These are phyloP conservation scores for Cryptus armator DNA, from an alignment of 2,888 invertebrate genomes.

Conservation along the genomic window DNA sequence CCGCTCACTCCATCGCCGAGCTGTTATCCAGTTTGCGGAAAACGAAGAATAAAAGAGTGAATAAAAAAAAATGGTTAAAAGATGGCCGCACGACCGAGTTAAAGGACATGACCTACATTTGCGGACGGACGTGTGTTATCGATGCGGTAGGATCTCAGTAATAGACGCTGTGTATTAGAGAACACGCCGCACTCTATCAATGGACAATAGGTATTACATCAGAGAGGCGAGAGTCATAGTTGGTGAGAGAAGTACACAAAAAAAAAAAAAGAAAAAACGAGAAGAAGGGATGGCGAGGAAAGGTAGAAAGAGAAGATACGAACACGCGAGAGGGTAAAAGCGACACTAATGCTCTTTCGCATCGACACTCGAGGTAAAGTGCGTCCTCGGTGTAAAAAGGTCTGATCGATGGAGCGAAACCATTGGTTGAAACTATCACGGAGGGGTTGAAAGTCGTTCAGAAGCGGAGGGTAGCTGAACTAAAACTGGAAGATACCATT, in stretches of 20 bases:
- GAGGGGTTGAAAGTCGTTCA: conserved; percentile 63
- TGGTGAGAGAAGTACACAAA: conserved; percentile 34
- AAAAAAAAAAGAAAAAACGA: conserved; percentile 53
- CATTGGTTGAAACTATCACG: conserved; percentile 76
- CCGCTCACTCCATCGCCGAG: background rate
- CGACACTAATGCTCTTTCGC: conserved; percentile 83
- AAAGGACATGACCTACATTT: conserved; percentile 57
- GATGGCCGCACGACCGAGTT: conserved; percentile 30
- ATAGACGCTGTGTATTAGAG: conserved; percentile 19
- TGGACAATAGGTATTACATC: conserved; percentile 54
- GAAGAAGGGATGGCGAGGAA: conserved; percentile 54
- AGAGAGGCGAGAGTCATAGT: conserved; percentile 17
- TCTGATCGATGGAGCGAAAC: conserved; percentile 81
- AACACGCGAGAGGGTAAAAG: conserved; percentile 79
- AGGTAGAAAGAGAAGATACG: conserved; percentile 69
- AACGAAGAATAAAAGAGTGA: background rate
- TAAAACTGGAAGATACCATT: conserved; percentile 42
- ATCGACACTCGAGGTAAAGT: conserved; percentile 84
- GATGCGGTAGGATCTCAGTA: conserved; percentile 47
- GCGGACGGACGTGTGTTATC: conserved; percentile 41
- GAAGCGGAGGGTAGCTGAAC: conserved; percentile 56
- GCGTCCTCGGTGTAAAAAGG: conserved; percentile 81
- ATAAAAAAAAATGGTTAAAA: conserved; percentile 3
- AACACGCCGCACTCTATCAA: conserved; percentile 58
- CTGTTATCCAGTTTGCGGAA: conserved; percentile 8